phyloP scores from a whole-genome alignment of 1,140 invertebrate genomes.

The Pachyrhynchus sulphureomaculatus region DNA sequence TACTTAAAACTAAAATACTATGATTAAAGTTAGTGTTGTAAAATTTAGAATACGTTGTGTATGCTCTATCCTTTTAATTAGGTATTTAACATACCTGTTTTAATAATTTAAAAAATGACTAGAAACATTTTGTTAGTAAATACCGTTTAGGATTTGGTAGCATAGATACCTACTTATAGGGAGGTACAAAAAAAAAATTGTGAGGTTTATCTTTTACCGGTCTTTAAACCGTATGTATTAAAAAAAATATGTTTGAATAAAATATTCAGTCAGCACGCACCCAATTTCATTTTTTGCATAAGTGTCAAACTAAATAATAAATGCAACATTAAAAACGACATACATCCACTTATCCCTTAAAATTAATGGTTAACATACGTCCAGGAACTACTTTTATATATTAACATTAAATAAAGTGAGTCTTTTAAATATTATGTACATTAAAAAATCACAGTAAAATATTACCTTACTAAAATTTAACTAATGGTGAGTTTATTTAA shows the following conservation, averaged over 20 bases:
- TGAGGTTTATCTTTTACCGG: too few species aligned
- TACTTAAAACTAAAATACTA: too few species aligned
- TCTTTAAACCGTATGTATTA: too few species aligned
- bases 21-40: too few species aligned
- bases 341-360: constrained; percentile 40
- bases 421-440: constrained; percentile 45
- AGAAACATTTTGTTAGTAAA: too few species aligned
- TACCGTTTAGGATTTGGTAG: too few species aligned
- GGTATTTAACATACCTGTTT: too few species aligned
- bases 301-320: constrained; percentile 15
- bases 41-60: too few species aligned
- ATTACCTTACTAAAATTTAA: constrained; percentile 36
- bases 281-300: constrained; percentile 17
- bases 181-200: too few species aligned
- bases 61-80: too few species aligned
- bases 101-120: too few species aligned
- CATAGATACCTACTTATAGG: too few species aligned
- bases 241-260: neutral
- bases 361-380: constrained; percentile 46
- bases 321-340: constrained; percentile 31
- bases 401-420: constrained; percentile 41
- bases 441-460: constrained; percentile 48
- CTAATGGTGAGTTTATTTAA: constrained; percentile 6
- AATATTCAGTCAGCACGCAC: constrained; percentile 1
- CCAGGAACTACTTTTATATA: constrained; percentile 45